Evolutionary conservation across 2,888 invertebrate genomes (phyloP).

Genomic region (Meganola albula): DNA sequence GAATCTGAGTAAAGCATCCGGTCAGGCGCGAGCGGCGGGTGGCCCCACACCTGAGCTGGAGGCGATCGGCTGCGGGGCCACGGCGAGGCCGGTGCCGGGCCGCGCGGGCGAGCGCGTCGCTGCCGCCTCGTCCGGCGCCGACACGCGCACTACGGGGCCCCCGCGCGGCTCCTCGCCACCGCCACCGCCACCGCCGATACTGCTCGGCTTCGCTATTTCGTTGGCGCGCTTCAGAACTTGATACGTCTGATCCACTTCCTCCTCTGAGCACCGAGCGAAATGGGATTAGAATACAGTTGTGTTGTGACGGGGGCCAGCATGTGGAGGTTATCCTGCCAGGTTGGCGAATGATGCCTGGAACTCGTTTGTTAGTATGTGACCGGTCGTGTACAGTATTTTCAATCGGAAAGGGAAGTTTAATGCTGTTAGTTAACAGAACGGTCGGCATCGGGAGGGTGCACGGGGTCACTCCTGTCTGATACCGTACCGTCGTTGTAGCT

Average conservation of each 20-base stretch:
- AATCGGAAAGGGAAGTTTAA: constrained; percentile 29
- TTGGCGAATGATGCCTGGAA: constrained; percentile 28
- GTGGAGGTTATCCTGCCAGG: constrained; percentile 23
- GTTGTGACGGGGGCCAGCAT: constrained; percentile 29
- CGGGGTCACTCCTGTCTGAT: constrained; percentile 63
- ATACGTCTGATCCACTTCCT: constrained; percentile 94
- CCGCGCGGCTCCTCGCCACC: constrained; percentile 72
- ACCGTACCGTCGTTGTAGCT: constrained; percentile 70
- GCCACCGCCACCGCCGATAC: constrained; percentile 63
- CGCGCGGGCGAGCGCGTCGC: constrained; percentile 68
- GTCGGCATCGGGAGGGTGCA: constrained; percentile 49
- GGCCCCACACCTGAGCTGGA: constrained; percentile 83
- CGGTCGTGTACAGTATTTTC: constrained; percentile 40
- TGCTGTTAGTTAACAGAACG: constrained; percentile 47
- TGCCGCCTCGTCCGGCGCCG: constrained; percentile 58
- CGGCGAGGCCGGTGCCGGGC: constrained; percentile 76
- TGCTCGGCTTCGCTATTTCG: constrained; percentile 84
- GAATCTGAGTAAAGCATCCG: constrained; percentile 63
- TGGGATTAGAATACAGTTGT: constrained; percentile 52
- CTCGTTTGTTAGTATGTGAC: constrained; percentile 38
- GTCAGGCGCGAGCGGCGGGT: constrained; percentile 39
- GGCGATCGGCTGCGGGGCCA: constrained; percentile 81
- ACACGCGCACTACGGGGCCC: constrained; percentile 69
- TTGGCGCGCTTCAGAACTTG: constrained; percentile 96
- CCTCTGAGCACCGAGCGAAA: constrained; percentile 74